These are phyloP conservation scores for Leptarthrus brevirostris DNA, from an alignment of 2,888 invertebrate genomes.

Conservation along the genomic window DNA sequence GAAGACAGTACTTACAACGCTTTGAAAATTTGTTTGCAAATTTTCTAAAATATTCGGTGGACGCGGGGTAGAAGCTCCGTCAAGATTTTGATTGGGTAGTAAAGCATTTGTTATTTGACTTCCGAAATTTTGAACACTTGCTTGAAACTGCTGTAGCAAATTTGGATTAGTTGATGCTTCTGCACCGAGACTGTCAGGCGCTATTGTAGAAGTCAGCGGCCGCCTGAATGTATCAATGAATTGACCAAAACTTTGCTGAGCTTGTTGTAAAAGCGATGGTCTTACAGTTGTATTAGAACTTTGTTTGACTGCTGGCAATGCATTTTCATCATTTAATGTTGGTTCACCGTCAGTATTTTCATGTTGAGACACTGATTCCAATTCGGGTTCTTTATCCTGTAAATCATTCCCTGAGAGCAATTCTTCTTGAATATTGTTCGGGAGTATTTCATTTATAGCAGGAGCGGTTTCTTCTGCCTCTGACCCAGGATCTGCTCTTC, in stretches of 20 bases:
- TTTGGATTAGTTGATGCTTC: slow-evolving; percentile 49
- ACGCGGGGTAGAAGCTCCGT: slow-evolving; percentile 27
- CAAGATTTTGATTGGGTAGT: slow-evolving; percentile 21
- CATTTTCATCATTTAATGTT: slow-evolving; percentile 5
- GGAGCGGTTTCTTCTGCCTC: neutral
- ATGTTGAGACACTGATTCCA: too few relatives aligned
- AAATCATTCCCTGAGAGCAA: neutral
- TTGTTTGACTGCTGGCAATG: neutral
- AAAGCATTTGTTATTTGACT: slow-evolving; percentile 50
- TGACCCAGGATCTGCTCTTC: neutral
- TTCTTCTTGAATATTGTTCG: slow-evolving; percentile 6
- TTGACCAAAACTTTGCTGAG: slow-evolving; percentile 49
- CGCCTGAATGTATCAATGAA: slow-evolving; percentile 50
- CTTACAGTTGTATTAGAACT: slow-evolving; percentile 14
- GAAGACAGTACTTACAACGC: slow-evolving; percentile 47
- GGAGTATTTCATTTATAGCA: slow-evolving; percentile 8
- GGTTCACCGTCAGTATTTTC: neutral
- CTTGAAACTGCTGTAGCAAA: slow-evolving; percentile 51
- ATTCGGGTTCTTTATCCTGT: neutral
- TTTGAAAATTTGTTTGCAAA: slow-evolving; percentile 50
- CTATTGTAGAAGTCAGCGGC: slow-evolving; percentile 32
- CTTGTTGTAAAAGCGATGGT: slow-evolving; percentile 42
- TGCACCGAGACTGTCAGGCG: neutral
- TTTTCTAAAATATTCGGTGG: slow-evolving; percentile 50
- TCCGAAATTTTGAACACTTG: slow-evolving; percentile 51